Conservation (phyloP, 2,113 vertebrate genomes). For the Tragelaphus scriptus region DNA sequence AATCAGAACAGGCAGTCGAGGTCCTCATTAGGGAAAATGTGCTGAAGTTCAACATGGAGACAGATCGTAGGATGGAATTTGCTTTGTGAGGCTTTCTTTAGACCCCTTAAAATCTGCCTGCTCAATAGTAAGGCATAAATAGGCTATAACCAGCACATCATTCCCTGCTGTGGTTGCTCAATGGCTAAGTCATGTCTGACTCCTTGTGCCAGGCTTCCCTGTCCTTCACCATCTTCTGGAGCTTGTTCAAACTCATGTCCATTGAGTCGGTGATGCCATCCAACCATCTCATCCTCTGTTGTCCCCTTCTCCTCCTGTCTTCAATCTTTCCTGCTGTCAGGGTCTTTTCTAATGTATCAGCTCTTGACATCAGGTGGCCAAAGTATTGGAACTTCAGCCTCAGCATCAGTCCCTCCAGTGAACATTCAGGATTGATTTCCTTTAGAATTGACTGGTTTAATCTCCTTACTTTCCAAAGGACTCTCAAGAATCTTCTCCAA, state of each 20-base stretch:
- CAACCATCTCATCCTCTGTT: background rate
- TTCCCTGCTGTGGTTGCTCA: background rate
- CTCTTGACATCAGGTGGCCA: background rate
- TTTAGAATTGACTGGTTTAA: background rate
- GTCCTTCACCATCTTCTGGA: background rate
- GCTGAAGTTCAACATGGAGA: background rate
- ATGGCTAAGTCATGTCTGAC: background rate
- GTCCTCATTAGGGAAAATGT: background rate
- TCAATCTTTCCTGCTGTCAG: background rate
- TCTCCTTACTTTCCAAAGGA: background rate
- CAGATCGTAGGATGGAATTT: background rate
- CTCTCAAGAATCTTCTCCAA: background rate
- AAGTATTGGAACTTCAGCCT: background rate
- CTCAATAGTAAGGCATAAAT: background rate
- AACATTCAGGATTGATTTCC: background rate
- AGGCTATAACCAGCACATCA: background rate
- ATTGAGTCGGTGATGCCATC: background rate
- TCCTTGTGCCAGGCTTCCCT: background rate
- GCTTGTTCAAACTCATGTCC: background rate
- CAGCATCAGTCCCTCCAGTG: background rate
- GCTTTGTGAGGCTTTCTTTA: background rate
- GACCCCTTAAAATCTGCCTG: background rate
- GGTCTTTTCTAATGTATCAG: background rate
- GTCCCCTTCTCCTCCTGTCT: background rate
- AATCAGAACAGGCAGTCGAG: background rate